Base-by-base conservation (phyloP, 2,113 vertebrate genomes). In the Sminthopsis crassicaudata region DNA sequence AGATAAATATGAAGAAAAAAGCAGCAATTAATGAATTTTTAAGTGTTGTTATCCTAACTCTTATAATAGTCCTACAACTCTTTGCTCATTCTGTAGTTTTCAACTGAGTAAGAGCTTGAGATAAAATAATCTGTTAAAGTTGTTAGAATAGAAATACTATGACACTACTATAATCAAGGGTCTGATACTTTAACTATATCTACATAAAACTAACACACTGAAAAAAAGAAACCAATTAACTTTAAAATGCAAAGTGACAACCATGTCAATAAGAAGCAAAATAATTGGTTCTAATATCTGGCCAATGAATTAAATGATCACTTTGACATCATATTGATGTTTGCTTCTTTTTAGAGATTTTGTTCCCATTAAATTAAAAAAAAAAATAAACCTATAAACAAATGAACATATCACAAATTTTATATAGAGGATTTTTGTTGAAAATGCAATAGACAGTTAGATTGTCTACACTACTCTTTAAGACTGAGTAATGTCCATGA, bases 361-460 rank as follows among this genome's bases (percentile, higher is more conserved):
- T 95, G 57, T 90, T 91, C 26, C 50, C 93, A 93, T 36, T 22
- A 90, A 96, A 42, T 46, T 94, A 90, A 50, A 93, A 46, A 94
- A 95, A 55, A 14, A 84, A 91, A 94, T 25, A 94, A 30, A 67
- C 42, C 89, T 53, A 76, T 93, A 96, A 90, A n/a, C 5, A 92
- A 60, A 90, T 16, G 76, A 92, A 53, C 0, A 46, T 91, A 94
- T 89, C 22, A 89, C 91, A 92, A 76, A 84, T 46, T 93, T 42
- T 42, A 91, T 8, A 93, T 0, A 90, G 95, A 52, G 92, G 46
- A 46, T 60, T 67, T 91, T 30, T 42, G 27, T 2, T 93, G 46
- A 88, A 91, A 91, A 53, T 51, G 16, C 54, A 7, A 19, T 67
- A 42, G 50, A 12, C 53, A 53, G 51, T 53, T 46, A 91, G 46